Evolutionary conservation across 2,797 vertebrate species (phyloP).

Genomic region (Moxostoma hubbsi): DNA sequence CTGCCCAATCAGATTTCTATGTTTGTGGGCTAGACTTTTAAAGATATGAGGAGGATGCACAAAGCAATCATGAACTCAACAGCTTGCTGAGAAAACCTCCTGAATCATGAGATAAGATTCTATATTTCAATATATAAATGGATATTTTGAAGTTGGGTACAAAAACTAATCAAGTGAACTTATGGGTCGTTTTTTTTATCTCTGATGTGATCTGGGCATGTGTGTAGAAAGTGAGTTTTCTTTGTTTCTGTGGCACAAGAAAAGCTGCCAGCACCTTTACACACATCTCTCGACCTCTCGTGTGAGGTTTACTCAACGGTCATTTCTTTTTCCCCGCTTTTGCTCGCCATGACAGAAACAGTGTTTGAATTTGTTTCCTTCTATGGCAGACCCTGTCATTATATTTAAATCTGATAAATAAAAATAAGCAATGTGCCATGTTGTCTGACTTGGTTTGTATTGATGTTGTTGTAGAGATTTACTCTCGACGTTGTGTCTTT

Average conservation of each 20-base stretch:
- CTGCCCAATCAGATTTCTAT: constrained; percentile 38
- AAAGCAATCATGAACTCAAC: constrained; percentile 48
- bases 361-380: constrained; percentile 79
- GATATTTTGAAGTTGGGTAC: constrained; percentile 69
- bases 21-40: constrained; percentile 51
- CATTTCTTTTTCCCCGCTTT: constrained; percentile 60
- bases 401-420: constrained; percentile 83
- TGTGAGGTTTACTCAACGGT: constrained; percentile 79
- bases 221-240: constrained; percentile 73
- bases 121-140: constrained; percentile 68
- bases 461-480: background rate
- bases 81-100: constrained; percentile 71
- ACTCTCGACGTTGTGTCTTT: too few species aligned
- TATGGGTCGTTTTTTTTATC: constrained; percentile 73
- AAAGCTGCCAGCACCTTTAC: constrained; percentile 54
- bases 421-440: constrained; percentile 73
- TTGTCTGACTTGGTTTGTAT: constrained; percentile 40
- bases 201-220: constrained; percentile 74
- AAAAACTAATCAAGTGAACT: constrained; percentile 59
- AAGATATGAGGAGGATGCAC: constrained; percentile 47
- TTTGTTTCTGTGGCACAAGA: constrained; percentile 52
- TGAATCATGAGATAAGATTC: constrained; percentile 68
- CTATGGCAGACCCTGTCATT: constrained; percentile 76
- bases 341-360: constrained; percentile 72
- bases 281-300: constrained; percentile 68